Percentiles rank a stretch among this genome's conserved stretches.
Conservation (phyloP, 2,888 invertebrate species). For the Brachyptera risi region DNA sequence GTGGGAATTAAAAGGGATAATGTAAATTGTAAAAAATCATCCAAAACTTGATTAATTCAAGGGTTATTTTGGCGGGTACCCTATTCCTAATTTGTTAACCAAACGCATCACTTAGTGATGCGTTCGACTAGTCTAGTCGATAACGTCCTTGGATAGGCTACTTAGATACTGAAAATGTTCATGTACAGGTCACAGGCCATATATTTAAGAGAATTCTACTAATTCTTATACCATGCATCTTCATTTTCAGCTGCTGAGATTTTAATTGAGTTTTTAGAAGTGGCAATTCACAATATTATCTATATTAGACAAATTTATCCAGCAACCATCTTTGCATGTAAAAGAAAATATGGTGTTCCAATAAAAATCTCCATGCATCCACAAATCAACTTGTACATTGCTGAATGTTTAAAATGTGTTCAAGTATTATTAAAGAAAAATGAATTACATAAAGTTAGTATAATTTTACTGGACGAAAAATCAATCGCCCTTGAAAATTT, state of each 20-base stretch:
- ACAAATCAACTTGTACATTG: conserved; percentile 60
- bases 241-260: conserved; percentile 50
- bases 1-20: no score
- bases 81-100: no score
- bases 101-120: no score
- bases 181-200: no score
- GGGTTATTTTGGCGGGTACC: no score
- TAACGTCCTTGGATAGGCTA: no score
- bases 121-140: no score
- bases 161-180: no score
- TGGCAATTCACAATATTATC: conserved; percentile 60
- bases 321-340: conserved; percentile 55
- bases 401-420: conserved; percentile 51
- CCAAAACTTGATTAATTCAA: no score
- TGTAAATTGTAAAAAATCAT: no score
- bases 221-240: not conserved
- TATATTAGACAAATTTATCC: conserved; percentile 61
- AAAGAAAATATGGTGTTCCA: conserved; percentile 59
- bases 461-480: conserved; percentile 50
- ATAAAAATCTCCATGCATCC: conserved; percentile 56
- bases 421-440: conserved; percentile 50
- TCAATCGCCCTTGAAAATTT: conserved; percentile 46
- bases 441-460: conserved; percentile 50
- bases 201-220: no score
- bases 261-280: conserved; percentile 61